A percentile compares a stretch with the other conserved stretches of the same genome.
These are phyloP conservation scores for Teleopsis dalmanni DNA, from an alignment of 1,140 invertebrate genomes.

Conservation along the genomic window DNA sequence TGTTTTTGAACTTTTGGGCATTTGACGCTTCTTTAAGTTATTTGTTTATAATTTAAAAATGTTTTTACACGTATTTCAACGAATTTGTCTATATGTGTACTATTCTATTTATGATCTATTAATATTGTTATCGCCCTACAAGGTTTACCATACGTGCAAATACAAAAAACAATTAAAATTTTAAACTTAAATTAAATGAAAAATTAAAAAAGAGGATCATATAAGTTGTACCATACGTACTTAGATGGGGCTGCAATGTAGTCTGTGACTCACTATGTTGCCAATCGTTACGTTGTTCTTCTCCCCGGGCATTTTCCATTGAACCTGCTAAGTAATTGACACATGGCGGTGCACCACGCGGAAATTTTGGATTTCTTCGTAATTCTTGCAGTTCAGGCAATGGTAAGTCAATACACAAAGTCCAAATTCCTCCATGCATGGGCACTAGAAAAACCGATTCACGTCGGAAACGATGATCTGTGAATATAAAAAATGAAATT, in stretches of 20 bases:
- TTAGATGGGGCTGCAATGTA: conserved; percentile 44
- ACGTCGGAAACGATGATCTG: conserved; percentile 38
- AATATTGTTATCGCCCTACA: too few species aligned
- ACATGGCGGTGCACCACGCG: conserved; percentile 55
- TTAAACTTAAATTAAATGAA: not conserved
- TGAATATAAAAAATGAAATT: too few species aligned
- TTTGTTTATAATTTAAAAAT: too few species aligned
- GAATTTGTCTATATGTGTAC: too few species aligned
- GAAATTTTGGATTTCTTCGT: conserved; percentile 57
- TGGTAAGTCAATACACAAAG: conserved; percentile 67
- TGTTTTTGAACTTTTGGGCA: too few species aligned
- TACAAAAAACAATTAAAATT: too few species aligned
- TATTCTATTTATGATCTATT: too few species aligned
- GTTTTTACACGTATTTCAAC: too few species aligned
- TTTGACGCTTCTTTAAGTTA: too few species aligned
- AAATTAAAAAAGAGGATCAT: conserved; percentile 8
- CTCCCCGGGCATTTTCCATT: conserved; percentile 51
- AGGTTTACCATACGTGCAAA: too few species aligned
- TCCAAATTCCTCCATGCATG: conserved; percentile 82
- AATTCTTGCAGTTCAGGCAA: conserved; percentile 63
- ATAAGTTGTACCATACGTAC: conserved; percentile 40
- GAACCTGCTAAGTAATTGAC: conserved; percentile 70
- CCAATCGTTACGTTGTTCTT: conserved; percentile 68
- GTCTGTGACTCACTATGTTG: conserved; percentile 65
- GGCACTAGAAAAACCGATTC: conserved; percentile 65